Evolutionary conservation across 1,140 invertebrate genomes (phyloP), one percentile per base, ranked within the genome.

Genomic region (Manduca sexta): DNA sequence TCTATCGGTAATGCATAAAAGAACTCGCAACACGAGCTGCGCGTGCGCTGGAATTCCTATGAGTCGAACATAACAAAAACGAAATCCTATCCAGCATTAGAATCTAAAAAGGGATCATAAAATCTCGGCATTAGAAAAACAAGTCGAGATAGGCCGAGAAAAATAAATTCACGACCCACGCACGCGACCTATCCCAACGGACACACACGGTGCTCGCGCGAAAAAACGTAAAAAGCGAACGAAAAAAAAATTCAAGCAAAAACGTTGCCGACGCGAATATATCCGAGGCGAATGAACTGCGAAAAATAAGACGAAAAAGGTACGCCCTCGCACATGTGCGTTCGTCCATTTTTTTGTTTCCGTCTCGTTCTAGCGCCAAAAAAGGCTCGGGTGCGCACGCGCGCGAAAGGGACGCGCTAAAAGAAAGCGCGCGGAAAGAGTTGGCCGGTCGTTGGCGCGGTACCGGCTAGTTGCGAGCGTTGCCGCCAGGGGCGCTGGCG

Each of bases 231-330:
- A 59, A 14, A 49, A 46, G 16, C 21, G 47, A 73, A 53, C 56
- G 60, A 61, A 55, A 66, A 52, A 76, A 78, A 79, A 76, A 70
- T 67, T 49, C 52, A 16, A 45, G 45, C 60, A 64, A 76, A 69
- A 61, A 46, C 38, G 46, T 17, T 40, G 8, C 21, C 52, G 57
- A 67, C 60, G 71, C 69, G 77, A 81, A 78, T 72, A 79, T 66
- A 67, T 67, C 64, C 69, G 57, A 67, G 79, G 75, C 49, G 66
- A 83, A 83, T 65, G 81, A 84, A 69, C 78, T 72, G 76, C 78
- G 70, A 84, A 84, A 81, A 83, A 81, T 69, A 84, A 84, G 69
- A 82, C 75, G 65, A 81, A 78, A 75, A 45, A 69, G 52, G 52
- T 56, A 60, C 71, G 64, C 72, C 42, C 60, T 73, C 74, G 78